phyloP scores from a whole-genome alignment of 2,113 vertebrate genomes.

The Pygoscelis antarcticus region DNA sequence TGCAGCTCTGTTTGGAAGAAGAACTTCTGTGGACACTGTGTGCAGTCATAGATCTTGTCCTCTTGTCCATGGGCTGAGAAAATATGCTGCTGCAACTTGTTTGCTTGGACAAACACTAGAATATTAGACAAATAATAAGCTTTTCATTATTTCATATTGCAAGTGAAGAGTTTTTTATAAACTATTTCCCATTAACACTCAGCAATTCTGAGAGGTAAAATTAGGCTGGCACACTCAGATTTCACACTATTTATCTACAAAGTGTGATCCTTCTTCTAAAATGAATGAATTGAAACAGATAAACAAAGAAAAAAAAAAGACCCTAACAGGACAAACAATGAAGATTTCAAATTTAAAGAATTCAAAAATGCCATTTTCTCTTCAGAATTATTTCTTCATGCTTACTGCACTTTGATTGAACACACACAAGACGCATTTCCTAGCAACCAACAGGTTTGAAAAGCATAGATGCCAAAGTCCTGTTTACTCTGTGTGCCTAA shows the following conservation, averaged over 20 bases:
- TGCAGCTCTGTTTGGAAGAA: conserved; percentile 99
- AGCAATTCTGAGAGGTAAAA: conserved; percentile 37
- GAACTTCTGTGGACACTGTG: conserved; percentile 99
- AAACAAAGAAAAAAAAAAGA: neutral
- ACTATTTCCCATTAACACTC: neutral
- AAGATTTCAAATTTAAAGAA: conserved; percentile 43
- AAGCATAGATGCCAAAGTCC: conserved; percentile 62
- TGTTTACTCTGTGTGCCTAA: conserved; percentile 71
- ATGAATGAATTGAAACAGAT: neutral
- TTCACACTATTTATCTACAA: neutral
- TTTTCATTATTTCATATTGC: conserved; percentile 17
- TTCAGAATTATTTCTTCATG: conserved; percentile 59
- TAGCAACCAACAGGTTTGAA: conserved; percentile 72
- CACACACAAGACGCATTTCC: conserved; percentile 58
- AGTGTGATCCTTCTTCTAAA: neutral
- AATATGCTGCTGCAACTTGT: conserved; percentile 99
- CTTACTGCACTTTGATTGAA: conserved; percentile 31
- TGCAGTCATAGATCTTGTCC: conserved; percentile 99
- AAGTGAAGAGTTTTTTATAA: neutral
- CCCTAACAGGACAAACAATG: neutral
- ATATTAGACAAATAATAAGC: conserved; percentile 52
- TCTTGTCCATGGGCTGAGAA: conserved; percentile 99
- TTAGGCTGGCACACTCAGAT: neutral
- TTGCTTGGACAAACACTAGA: conserved; percentile 98
- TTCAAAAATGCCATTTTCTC: conserved; percentile 46